Conservation (phyloP, 1,140 invertebrate genomes). For the Zaprionus gabonicus region DNA sequence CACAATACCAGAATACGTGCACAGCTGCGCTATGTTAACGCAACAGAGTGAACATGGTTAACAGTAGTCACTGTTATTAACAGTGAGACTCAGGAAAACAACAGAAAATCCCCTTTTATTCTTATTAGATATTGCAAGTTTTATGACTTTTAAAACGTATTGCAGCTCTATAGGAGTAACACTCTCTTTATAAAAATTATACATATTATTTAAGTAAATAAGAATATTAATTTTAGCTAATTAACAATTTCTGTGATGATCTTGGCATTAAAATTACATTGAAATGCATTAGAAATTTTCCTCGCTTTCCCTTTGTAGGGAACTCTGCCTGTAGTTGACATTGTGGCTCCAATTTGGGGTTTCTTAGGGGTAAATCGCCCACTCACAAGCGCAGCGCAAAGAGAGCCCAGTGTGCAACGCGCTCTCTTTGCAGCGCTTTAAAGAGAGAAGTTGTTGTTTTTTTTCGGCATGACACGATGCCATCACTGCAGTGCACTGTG, state of each 20-base stretch:
- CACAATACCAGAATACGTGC: background rate
- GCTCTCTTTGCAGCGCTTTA: slow-evolving; percentile 39
- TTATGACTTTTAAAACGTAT: too few relatives aligned
- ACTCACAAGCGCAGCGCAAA: slow-evolving; percentile 19
- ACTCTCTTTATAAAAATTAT: background rate
- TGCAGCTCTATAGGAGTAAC: background rate
- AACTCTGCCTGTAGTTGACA: background rate
- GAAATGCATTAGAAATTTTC: background rate
- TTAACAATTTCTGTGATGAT: too few relatives aligned
- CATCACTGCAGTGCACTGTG: slow-evolving; percentile 38
- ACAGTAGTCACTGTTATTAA: background rate
- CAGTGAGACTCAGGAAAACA: background rate
- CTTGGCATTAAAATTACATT: background rate
- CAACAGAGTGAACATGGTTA: background rate
- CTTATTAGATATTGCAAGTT: background rate
- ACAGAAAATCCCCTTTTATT: slow-evolving; percentile 15
- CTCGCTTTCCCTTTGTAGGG: background rate
- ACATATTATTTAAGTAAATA: background rate
- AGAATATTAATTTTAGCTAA: background rate
- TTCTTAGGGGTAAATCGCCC: slow-evolving; percentile 27
- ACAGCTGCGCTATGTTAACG: slow-evolving; percentile 3
- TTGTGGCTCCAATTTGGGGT: slow-evolving; percentile 3
- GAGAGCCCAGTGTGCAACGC: slow-evolving; percentile 32
- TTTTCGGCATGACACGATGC: slow-evolving; percentile 36
- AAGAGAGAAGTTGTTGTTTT: slow-evolving; percentile 11